These are phyloP conservation scores for Gymnobelideus leadbeateri DNA, from an alignment of 2,113 vertebrate species.

Conservation along the genomic window DNA sequence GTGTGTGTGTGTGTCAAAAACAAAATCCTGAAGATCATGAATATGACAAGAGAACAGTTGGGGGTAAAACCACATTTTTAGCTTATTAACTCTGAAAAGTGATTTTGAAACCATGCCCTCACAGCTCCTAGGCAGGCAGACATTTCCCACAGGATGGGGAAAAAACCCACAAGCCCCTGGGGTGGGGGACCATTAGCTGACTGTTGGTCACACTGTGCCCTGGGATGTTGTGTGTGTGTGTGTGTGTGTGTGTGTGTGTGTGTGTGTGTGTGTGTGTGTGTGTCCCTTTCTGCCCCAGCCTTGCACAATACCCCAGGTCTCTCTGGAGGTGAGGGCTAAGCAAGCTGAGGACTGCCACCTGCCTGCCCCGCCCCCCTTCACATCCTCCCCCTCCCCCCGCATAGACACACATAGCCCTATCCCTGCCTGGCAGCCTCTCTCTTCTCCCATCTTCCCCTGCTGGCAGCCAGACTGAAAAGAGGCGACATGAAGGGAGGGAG, in stretches of 20 bases:
- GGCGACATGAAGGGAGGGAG: neutral
- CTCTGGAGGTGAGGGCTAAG: neutral
- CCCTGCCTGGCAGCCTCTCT: neutral
- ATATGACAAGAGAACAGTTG: neutral
- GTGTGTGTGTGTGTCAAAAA: neutral
- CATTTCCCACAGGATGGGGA: slow-evolving; percentile 48
- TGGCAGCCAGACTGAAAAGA: neutral
- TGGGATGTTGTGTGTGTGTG: neutral
- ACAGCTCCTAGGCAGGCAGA: neutral
- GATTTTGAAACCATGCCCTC: slow-evolving; percentile 58
- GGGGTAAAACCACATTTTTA: slow-evolving; percentile 23
- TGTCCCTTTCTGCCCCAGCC: neutral
- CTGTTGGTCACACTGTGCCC: slow-evolving; percentile 25
- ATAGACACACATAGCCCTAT: neutral
- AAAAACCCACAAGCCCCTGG: slow-evolving; percentile 16
- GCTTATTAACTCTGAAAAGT: slow-evolving; percentile 22
- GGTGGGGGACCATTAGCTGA: slow-evolving; percentile 24
- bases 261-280: neutral
- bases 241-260: slow-evolving; percentile 16
- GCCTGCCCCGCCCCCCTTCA: neutral
- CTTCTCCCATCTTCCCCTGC: neutral
- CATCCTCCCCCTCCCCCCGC: too few species aligned
- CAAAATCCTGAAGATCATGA: neutral
- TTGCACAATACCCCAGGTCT: slow-evolving; percentile 60
- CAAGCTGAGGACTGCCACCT: accelerated